These are phyloP conservation scores for Ptychobarbus kaznakovi DNA, from an alignment of 2,797 vertebrate genomes.

Conservation along the genomic window DNA sequence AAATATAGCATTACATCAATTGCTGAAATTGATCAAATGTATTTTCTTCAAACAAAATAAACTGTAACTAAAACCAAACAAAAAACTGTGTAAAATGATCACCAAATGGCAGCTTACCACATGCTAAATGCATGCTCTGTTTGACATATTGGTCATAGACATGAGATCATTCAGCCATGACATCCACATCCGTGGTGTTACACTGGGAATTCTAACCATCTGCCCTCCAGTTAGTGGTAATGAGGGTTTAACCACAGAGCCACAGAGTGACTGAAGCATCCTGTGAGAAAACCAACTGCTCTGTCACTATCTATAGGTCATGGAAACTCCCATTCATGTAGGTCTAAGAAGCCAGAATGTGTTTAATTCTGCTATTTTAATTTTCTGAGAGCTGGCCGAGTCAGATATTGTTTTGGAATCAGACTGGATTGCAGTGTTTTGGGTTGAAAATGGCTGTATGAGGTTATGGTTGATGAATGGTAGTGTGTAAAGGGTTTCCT, in stretches of 20 bases:
- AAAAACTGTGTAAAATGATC: not conserved
- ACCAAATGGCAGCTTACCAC: not conserved
- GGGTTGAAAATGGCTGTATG: not conserved
- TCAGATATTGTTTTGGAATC: constrained; percentile 3
- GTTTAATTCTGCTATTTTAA: constrained; percentile 5
- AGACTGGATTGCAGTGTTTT: constrained; percentile 7
- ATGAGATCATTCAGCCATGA: constrained; percentile 18
- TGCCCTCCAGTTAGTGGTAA: constrained; percentile 29
- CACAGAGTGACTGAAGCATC: constrained; percentile 25
- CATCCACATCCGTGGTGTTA: constrained; percentile 25
- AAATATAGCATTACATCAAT: too few species aligned
- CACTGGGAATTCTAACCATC: not conserved
- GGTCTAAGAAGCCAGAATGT: constrained; percentile 7
- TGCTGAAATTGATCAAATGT: not conserved
- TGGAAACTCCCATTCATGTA: constrained; percentile 8
- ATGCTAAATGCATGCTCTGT: not conserved
- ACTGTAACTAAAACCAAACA: not conserved
- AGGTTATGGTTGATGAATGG: constrained; percentile 32
- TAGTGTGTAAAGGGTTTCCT: constrained; percentile 1
- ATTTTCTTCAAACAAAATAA: not conserved
- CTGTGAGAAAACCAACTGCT: constrained; percentile 31
- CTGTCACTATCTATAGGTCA: constrained; percentile 23
- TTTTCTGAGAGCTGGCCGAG: not conserved
- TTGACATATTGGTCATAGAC: constrained; percentile 15
- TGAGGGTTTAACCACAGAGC: constrained; percentile 19